These are phyloP conservation scores for Chrysolina oricalcia DNA, from an alignment of 2,888 invertebrate genomes.

Conservation along the genomic window DNA sequence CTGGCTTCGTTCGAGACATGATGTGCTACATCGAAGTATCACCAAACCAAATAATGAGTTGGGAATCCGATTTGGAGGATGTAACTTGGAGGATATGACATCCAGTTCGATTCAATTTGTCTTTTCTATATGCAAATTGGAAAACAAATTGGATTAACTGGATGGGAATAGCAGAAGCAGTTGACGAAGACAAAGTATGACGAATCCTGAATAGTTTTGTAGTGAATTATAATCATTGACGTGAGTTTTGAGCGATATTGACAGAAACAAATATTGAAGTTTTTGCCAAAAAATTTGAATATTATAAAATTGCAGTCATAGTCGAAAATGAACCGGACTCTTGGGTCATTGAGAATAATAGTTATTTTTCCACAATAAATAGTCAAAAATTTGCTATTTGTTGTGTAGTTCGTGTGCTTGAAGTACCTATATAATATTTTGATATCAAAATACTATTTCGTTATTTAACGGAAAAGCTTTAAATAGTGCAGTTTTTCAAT, in stretches of 20 bases:
- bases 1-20: constrained; percentile 9
- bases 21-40: constrained; percentile 15
- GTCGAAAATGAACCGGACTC: neutral
- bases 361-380: too few relatives aligned
- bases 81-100: constrained; percentile 5
- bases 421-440: too few relatives aligned
- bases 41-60: constrained; percentile 1
- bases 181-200: neutral
- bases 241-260: neutral
- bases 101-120: constrained; percentile 7
- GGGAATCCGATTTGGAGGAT: neutral
- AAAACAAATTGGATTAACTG: constrained; percentile 17
- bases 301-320: too few relatives aligned
- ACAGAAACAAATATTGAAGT: neutral
- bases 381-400: too few relatives aligned
- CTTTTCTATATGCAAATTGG: constrained; percentile 13
- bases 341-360: neutral
- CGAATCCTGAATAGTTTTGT: neutral
- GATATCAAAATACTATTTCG: too few relatives aligned
- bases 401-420: too few relatives aligned
- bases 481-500: too few relatives aligned
- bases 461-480: too few relatives aligned
- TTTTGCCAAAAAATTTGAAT: too few relatives aligned
- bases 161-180: neutral
- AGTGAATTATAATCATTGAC: neutral